Conservation (phyloP, 2,113 vertebrate genomes). For the Neodon shergylaensis region DNA sequence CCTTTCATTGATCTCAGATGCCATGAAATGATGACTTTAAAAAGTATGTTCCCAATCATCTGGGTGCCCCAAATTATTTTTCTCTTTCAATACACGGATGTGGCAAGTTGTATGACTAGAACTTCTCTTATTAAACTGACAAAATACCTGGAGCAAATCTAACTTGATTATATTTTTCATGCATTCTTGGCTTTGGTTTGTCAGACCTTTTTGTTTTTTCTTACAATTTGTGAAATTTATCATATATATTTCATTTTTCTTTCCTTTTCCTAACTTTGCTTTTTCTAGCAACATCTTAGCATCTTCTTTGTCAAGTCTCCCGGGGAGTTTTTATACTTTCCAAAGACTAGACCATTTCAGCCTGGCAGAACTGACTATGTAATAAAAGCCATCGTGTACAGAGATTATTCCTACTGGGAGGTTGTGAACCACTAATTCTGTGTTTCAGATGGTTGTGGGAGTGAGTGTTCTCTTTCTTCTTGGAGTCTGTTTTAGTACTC, state of each 20-base stretch:
- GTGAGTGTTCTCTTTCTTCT: not conserved
- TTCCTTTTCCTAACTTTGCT: not conserved
- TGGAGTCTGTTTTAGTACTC: not conserved
- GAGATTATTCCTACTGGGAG: not conserved
- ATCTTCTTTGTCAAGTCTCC: not conserved
- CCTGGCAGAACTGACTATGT: not conserved
- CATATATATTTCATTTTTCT: not conserved
- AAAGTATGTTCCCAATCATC: not conserved
- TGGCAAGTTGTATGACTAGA: not conserved
- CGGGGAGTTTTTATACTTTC: not conserved
- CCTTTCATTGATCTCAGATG: not conserved
- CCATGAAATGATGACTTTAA: not conserved
- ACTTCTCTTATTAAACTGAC: constrained; percentile 17
- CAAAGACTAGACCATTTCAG: constrained; percentile 21
- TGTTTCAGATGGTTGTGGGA: not conserved
- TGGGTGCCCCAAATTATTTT: not conserved
- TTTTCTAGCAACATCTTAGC: constrained; percentile 1
- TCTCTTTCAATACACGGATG: not conserved
- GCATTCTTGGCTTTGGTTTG: constrained; percentile 10
- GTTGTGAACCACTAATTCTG: not conserved
- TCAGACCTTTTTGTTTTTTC: not conserved
- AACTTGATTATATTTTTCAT: constrained; percentile 25
- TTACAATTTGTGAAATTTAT: not conserved
- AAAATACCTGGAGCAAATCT: not conserved
- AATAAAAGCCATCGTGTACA: not conserved